Base-by-base conservation (phyloP, 1,140 invertebrate genomes). In the Drosophila busckii region DNA sequence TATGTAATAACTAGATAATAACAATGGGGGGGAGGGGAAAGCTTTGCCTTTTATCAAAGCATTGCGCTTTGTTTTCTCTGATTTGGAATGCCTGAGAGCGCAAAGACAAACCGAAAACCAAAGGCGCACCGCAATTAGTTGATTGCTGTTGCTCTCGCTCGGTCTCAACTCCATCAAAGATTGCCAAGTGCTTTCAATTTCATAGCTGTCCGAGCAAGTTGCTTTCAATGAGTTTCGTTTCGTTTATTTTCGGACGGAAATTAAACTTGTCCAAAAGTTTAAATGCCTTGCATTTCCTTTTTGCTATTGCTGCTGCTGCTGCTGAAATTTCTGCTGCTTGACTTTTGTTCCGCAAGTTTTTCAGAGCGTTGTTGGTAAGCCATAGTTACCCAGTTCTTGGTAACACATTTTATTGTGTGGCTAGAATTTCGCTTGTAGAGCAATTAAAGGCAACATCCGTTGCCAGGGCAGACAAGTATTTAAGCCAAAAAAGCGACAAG, bases 211-310 rank as follows among this genome's bases (percentile, higher is more conserved):
- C 50, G n/a, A 64, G 49, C 59, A 42, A 10, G 20, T 10, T 13
- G 17, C 28, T 10, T 16, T 8, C 48, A 42, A 34, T n/a, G 23
- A 8, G 7, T 5, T 8, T 15, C 2, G 8, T 9, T 5, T 8
- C 0, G 6, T 12, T 22, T 17, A 41, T 49, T 59, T 59, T 37
- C 13, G 50, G 60, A 82, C 73, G 75, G 75, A 78, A 78, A 78
- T 78, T 80, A 78, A 78, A 78, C 73, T 78, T 78, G 73, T 82
- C 68, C 63, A 69, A 73, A 78, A 78, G 73, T 80, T 78, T 73
- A 78, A 78, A 78, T 80, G 73, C 73, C 73, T 78, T 71, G 68
- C 58, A 45, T 80, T 78, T 62, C 70, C 65, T 55, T 76, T 70
- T 44, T 50, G 16, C 31, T 13, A 17, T 35, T 41, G 71, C 34